Conservation (phyloP, 2,113 vertebrate species). For the Cyprinodon variegatus region DNA sequence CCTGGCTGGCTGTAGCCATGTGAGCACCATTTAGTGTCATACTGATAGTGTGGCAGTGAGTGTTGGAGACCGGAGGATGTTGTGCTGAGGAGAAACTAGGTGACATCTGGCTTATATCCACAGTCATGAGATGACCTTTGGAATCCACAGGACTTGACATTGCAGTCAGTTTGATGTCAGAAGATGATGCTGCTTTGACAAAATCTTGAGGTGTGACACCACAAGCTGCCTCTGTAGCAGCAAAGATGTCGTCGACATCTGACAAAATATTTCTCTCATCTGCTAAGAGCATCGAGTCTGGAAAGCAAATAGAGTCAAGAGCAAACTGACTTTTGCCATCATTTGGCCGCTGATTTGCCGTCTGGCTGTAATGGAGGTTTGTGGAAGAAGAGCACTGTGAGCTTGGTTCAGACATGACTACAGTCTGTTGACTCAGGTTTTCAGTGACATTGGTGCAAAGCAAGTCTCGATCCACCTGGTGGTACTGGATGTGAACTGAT, state of each 20-base stretch:
- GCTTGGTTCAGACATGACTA: slow-evolving; percentile 81
- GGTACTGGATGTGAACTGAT: slow-evolving; percentile 81
- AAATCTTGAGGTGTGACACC: slow-evolving; percentile 94
- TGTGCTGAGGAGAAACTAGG: slow-evolving; percentile 84
- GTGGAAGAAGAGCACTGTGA: slow-evolving; percentile 85
- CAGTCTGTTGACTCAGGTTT: slow-evolving; percentile 80
- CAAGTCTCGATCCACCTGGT: slow-evolving; percentile 89
- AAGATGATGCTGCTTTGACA: slow-evolving; percentile 87
- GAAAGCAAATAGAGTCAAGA: slow-evolving; percentile 94
- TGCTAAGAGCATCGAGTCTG: slow-evolving; percentile 92
- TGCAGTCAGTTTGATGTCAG: slow-evolving; percentile 81
- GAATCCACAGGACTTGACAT: slow-evolving; percentile 82
- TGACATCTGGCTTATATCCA: slow-evolving; percentile 85
- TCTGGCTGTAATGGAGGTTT: slow-evolving; percentile 88
- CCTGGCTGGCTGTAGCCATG: slow-evolving; percentile 82
- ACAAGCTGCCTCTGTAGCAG: slow-evolving; percentile 94
- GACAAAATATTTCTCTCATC: slow-evolving; percentile 97
- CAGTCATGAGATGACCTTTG: slow-evolving; percentile 87
- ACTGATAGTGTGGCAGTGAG: slow-evolving; percentile 83
- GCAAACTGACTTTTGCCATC: slow-evolving; percentile 94
- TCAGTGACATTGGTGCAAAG: slow-evolving; percentile 82
- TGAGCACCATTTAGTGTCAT: slow-evolving; percentile 89
- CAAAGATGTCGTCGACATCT: slow-evolving; percentile 95
- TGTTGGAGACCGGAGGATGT: slow-evolving; percentile 81
- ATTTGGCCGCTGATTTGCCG: slow-evolving; percentile 79